Evolutionary conservation across 1,140 invertebrate species (phyloP).

Genomic region (Danaus melanippus): DNA sequence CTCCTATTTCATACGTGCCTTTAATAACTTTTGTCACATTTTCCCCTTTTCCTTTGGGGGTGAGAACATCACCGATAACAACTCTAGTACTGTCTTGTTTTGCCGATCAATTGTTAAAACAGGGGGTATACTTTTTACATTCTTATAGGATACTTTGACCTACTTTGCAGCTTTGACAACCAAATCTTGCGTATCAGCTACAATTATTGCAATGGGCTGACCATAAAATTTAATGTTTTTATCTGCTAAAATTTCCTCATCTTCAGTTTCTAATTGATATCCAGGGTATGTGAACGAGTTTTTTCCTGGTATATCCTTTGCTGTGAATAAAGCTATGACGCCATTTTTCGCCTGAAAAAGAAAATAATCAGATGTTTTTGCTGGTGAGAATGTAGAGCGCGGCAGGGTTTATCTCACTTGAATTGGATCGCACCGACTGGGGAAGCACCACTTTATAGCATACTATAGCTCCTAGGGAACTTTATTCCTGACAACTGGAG

Average conservation of each 20-base stretch:
- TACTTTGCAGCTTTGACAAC: conserved; percentile 77
- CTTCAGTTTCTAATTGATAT: conserved; percentile 41
- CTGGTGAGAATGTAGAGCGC: no score
- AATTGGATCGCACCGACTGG: no score
- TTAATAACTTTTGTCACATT: conserved; percentile 47
- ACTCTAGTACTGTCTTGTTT: conserved; percentile 44
- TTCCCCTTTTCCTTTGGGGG: conserved; percentile 56
- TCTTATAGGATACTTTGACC: conserved; percentile 79
- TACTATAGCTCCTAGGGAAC: no score
- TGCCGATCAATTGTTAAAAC: conserved; percentile 52
- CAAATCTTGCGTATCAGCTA: conserved; percentile 75
- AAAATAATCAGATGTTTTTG: background rate
- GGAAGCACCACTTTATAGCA: no score
- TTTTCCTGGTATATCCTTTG: conserved; percentile 80
- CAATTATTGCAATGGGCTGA: conserved; percentile 82
- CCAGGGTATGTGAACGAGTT: conserved; percentile 67
- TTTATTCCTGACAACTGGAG: no score
- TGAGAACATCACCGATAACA: conserved; percentile 28
- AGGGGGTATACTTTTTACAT: conserved; percentile 36
- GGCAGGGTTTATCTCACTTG: no score
- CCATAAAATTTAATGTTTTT: conserved; percentile 76
- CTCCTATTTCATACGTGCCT: conserved; percentile 48
- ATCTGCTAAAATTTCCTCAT: conserved; percentile 72
- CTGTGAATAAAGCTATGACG: conserved; percentile 77
- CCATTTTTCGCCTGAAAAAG: conserved; percentile 74